phyloP scores from a whole-genome alignment of 2,797 vertebrate species.

The Champsocephalus esox region DNA sequence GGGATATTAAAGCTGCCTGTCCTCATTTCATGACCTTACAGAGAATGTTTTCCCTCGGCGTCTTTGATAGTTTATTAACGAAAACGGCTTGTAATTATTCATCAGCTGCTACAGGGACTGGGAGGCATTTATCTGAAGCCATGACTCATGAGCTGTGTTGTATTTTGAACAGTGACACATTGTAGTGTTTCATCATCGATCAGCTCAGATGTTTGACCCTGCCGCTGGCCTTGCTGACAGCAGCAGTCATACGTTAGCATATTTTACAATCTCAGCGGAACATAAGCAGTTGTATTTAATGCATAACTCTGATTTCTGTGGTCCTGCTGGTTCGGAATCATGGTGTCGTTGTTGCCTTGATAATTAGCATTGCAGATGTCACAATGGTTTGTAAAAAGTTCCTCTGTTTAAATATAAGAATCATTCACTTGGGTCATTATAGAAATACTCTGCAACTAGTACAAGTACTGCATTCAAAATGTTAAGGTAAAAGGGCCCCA shows the following conservation, averaged over 20 bases:
- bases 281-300: neutral
- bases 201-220: constrained; percentile 4
- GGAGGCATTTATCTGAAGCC: constrained; percentile 22
- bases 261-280: neutral
- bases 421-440: no score
- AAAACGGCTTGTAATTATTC: constrained; percentile 60
- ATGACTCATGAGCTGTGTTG: neutral
- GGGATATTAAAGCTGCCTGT: constrained; percentile 22
- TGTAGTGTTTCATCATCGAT: neutral
- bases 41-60: constrained; percentile 44
- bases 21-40: constrained; percentile 54
- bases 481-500: no score
- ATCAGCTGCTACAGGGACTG: constrained; percentile 42
- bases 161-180: no score
- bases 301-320: neutral
- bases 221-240: neutral
- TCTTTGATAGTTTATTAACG: constrained; percentile 60
- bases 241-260: neutral
- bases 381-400: neutral
- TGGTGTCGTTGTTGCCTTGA: neutral
- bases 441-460: no score
- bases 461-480: no score
- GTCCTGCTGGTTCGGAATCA: neutral
- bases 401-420: no score
- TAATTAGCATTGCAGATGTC: neutral